Conservation (phyloP, 2,888 invertebrate species). For the Polyommatus iphigenia region DNA sequence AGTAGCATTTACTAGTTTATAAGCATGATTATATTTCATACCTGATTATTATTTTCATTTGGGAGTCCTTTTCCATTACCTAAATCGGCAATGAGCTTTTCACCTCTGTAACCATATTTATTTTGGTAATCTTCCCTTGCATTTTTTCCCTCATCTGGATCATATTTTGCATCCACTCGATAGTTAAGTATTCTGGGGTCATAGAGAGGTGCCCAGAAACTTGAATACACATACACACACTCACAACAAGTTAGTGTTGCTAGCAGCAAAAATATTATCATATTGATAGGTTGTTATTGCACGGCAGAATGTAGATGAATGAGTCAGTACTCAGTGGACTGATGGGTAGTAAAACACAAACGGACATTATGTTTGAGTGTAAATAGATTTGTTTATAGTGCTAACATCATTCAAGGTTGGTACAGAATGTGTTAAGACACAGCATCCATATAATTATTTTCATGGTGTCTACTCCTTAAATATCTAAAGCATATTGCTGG, state of each 20-base stretch:
- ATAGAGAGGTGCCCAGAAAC: slow-evolving; percentile 69
- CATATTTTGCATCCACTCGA: slow-evolving; percentile 58
- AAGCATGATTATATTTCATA: slow-evolving; percentile 36
- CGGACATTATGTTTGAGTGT: slow-evolving; percentile 40
- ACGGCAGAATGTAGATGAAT: slow-evolving; percentile 40
- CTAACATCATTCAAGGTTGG: slow-evolving; percentile 48
- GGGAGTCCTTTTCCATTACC: slow-evolving; percentile 58
- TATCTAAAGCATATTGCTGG: not conserved
- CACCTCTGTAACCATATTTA: slow-evolving; percentile 58
- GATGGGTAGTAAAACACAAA: slow-evolving; percentile 41
- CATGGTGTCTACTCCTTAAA: not conserved
- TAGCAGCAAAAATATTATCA: slow-evolving; percentile 45
- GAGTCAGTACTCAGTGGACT: slow-evolving; percentile 35
- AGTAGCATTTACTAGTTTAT: not conserved
- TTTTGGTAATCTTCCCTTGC: slow-evolving; percentile 50
- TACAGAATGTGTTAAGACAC: slow-evolving; percentile 40
- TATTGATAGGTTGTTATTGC: slow-evolving; percentile 40
- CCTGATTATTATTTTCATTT: slow-evolving; percentile 45
- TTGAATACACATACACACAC: slow-evolving; percentile 54
- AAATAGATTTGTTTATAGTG: slow-evolving; percentile 48
- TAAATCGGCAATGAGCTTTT: slow-evolving; percentile 57
- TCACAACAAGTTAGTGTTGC: slow-evolving; percentile 45
- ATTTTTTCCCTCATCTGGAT: slow-evolving; percentile 52
- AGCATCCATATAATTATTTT: not conserved
- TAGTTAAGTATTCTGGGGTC: slow-evolving; percentile 62